These are phyloP conservation scores for Cossypha polioptera DNA, from an alignment of 2,797 vertebrate species.

Conservation along the genomic window DNA sequence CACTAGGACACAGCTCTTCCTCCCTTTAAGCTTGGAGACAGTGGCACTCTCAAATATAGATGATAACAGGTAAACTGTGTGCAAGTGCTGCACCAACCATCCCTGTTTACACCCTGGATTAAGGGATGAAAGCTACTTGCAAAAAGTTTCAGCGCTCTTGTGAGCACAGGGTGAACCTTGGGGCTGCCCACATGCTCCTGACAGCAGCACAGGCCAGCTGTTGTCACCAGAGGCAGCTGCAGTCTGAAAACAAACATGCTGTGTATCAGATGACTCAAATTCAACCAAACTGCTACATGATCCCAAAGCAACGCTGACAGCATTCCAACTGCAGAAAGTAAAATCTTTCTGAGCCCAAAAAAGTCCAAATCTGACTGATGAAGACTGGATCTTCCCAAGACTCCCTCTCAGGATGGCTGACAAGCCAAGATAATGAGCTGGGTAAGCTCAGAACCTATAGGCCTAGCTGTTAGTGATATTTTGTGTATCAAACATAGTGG, in stretches of 20 bases:
- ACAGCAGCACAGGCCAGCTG: not conserved
- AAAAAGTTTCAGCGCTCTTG: not conserved
- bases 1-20: not conserved
- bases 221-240: not conserved
- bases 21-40: not conserved
- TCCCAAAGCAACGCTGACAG: not conserved
- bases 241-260: not conserved
- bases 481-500: not conserved
- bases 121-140: not conserved
- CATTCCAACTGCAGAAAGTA: not conserved
- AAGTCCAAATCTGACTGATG: not conserved
- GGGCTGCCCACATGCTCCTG: not conserved
- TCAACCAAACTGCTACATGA: not conserved
- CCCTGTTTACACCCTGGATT: not conserved
- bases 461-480: not conserved
- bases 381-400: not conserved
- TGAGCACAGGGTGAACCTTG: not conserved
- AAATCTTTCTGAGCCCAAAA: not conserved
- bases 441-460: too few relatives aligned
- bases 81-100: not conserved
- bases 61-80: not conserved
- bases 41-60: accelerated
- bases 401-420: not conserved
- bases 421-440: not conserved
- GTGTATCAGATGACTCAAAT: not conserved